Conservation (phyloP, 2,888 invertebrate genomes). For the Eupithecia dodoneata region DNA sequence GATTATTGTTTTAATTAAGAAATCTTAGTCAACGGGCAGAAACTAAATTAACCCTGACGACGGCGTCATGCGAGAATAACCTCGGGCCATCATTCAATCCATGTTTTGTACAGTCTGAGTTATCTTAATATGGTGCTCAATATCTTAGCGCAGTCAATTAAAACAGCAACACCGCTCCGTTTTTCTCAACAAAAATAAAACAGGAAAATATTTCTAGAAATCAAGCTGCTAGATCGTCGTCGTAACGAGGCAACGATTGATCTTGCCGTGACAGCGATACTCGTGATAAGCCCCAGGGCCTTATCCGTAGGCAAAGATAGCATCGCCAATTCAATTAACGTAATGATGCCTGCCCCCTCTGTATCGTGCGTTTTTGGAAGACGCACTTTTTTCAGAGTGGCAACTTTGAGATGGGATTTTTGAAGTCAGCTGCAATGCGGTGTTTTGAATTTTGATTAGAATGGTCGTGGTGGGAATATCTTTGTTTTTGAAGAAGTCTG, state of each 20-base stretch:
- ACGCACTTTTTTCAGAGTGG: slow-evolving; percentile 37
- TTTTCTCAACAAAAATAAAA: slow-evolving; percentile 26
- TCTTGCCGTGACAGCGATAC: slow-evolving; percentile 69
- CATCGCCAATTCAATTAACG: slow-evolving; percentile 74
- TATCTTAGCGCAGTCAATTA: slow-evolving; percentile 10
- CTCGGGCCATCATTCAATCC: background rate
- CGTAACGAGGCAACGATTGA: slow-evolving; percentile 71
- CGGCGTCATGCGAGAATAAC: background rate
- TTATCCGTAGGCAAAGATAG: slow-evolving; percentile 63
- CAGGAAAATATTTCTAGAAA: slow-evolving; percentile 36
- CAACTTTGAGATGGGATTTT: slow-evolving; percentile 17
- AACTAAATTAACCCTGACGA: background rate
- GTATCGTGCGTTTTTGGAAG: slow-evolving; percentile 50
- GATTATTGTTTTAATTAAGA: background rate
- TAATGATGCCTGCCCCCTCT: slow-evolving; percentile 67
- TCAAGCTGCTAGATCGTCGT: slow-evolving; percentile 40
- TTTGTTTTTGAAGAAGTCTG: background rate
- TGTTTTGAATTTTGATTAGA: slow-evolving; percentile 13
- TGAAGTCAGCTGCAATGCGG: slow-evolving; percentile 11
- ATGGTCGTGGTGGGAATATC: background rate
- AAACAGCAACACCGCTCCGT: background rate
- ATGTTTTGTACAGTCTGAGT: background rate
- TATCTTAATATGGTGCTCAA: background rate
- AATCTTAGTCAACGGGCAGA: background rate
- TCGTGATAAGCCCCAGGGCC: slow-evolving; percentile 70